A percentile compares a stretch with the other conserved stretches of the same genome.
These are phyloP conservation scores for Paratrypauchen microcephalus DNA, from an alignment of 2,797 vertebrate species.

Conservation along the genomic window DNA sequence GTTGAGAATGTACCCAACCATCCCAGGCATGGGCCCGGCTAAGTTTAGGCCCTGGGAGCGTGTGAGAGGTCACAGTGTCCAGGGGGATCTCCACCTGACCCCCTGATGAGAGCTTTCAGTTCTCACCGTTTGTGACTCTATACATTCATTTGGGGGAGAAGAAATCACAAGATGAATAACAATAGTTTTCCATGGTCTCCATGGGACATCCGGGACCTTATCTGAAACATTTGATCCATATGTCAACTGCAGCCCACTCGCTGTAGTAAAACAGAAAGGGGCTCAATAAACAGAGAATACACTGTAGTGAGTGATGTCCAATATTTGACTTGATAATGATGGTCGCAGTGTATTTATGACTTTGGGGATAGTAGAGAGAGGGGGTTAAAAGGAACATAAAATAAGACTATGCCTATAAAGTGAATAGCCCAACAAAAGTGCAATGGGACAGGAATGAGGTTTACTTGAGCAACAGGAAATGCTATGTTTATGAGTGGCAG, in stretches of 20 bases:
- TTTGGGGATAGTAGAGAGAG: constrained; percentile 35
- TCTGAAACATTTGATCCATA: no score
- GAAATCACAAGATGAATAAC: constrained; percentile 1
- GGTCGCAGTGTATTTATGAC: constrained; percentile 10
- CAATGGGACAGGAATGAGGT: constrained; percentile 3
- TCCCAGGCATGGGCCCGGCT: constrained; percentile 53
- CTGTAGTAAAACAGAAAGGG: no score
- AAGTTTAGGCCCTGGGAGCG: constrained; percentile 66
- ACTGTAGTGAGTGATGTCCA: neutral
- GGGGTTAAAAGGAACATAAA: neutral
- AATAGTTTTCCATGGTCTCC: neutral
- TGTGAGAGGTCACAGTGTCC: constrained; percentile 67
- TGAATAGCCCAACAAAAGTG: neutral
- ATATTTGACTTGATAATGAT: constrained; percentile 40
- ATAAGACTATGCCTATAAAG: neutral
- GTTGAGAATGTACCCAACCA: constrained; percentile 43
- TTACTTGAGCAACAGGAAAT: constrained; percentile 50
- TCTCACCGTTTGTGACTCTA: constrained; percentile 28
- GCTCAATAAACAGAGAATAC: neutral
- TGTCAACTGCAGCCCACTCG: no score
- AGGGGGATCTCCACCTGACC: constrained; percentile 49
- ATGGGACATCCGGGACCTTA: neutral
- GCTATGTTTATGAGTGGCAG: constrained; percentile 33
- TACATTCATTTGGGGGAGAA: neutral
- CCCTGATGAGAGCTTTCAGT: constrained; percentile 22